These are phyloP conservation scores for Vidua macroura DNA, from an alignment of 2,113 vertebrate species.

Conservation along the genomic window DNA sequence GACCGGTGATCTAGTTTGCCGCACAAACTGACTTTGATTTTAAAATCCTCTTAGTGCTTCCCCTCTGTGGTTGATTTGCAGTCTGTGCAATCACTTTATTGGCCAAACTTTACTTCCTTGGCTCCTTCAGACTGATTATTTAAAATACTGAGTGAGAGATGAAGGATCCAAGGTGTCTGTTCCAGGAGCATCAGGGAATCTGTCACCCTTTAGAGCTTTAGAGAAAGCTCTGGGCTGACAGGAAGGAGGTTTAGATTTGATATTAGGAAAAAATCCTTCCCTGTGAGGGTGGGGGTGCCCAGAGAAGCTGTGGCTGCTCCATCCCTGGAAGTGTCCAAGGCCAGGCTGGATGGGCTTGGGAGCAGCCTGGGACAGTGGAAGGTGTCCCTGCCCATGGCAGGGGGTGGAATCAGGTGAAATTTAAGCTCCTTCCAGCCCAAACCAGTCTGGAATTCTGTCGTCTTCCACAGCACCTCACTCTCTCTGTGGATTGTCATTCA, in stretches of 20 bases:
- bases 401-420: background rate
- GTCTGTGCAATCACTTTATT: background rate
- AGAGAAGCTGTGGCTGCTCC: background rate
- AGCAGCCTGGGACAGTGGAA: background rate
- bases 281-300: background rate
- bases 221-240: background rate
- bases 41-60: background rate
- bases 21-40: background rate
- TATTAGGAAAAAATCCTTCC: background rate
- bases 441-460: background rate
- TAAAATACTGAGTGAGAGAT: background rate
- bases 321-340: background rate
- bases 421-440: background rate
- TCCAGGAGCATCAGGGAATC: background rate
- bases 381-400: background rate
- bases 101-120: background rate
- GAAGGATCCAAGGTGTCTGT: background rate
- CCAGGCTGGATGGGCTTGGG: rapidly evolving
- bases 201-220: background rate
- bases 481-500: background rate
- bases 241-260: background rate
- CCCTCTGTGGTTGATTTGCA: background rate
- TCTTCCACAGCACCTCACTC: background rate
- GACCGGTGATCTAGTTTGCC: background rate
- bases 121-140: background rate